Conservation (phyloP, 1,140 invertebrate genomes). For the Tribolium castaneum region DNA sequence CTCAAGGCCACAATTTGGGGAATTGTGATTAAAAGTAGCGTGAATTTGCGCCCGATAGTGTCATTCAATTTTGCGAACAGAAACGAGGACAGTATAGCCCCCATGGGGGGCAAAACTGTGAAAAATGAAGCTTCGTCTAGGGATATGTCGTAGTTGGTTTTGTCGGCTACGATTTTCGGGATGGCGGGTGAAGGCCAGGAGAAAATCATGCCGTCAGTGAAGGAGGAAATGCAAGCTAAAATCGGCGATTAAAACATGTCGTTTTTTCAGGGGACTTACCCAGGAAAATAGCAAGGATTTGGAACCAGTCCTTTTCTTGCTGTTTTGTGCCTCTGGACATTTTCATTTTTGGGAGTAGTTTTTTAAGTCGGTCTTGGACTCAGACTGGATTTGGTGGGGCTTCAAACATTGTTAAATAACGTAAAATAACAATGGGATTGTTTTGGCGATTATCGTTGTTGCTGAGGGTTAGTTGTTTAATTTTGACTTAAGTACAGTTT, state of each 20-base stretch:
- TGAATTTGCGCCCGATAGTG: slow-evolving; percentile 32
- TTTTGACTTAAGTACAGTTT: neutral
- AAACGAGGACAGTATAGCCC: slow-evolving; percentile 10
- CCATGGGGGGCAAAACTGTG: slow-evolving; percentile 46
- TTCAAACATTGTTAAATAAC: neutral
- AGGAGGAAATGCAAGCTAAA: neutral
- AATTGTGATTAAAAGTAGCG: slow-evolving; percentile 9
- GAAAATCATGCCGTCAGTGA: slow-evolving; percentile 44
- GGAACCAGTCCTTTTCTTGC: slow-evolving; percentile 12
- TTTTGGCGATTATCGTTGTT: neutral
- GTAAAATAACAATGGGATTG: neutral
- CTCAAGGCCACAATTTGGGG: neutral
- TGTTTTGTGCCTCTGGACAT: neutral
- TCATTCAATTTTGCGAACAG: slow-evolving; percentile 20
- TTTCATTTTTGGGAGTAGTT: neutral
- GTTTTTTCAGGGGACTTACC: neutral
- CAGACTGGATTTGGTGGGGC: neutral
- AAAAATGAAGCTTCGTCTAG: slow-evolving; percentile 47
- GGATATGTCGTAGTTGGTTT: slow-evolving; percentile 43
- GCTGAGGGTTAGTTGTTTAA: neutral
- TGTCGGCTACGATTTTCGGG: slow-evolving; percentile 38
- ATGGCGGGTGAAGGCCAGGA: slow-evolving; percentile 52
- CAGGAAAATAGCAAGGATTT: neutral
- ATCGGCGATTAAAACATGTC: neutral
- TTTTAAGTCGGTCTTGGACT: too few species aligned